Percentiles rank a stretch among this genome's conserved stretches.
These are phyloP conservation scores for Microdon myrmicae DNA, from an alignment of 2,888 invertebrate genomes.

Conservation along the genomic window DNA sequence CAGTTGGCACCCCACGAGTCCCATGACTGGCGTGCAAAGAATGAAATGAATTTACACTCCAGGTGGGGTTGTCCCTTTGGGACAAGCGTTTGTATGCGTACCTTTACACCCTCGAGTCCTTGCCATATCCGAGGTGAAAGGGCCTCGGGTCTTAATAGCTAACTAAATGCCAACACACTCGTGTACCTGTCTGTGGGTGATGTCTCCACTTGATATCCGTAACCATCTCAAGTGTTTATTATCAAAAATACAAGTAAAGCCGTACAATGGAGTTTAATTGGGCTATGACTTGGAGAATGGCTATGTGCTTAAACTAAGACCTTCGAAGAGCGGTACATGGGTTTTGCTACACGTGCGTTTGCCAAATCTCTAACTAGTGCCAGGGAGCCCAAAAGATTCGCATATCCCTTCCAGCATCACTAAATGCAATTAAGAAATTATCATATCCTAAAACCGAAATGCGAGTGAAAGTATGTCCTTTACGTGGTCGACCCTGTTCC, in stretches of 20 bases:
- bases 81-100: too few species aligned
- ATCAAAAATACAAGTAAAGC: slow-evolving; percentile 40
- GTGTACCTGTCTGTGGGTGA: neutral
- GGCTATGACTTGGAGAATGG: too few species aligned
- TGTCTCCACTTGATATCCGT: slow-evolving; percentile 19
- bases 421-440: slow-evolving; percentile 49
- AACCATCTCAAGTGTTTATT: slow-evolving; percentile 50
- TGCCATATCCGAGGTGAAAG: slow-evolving; percentile 11
- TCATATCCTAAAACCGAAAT: slow-evolving; percentile 42
- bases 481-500: too few species aligned
- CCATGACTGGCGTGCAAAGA: too few species aligned
- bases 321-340: neutral
- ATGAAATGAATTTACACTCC: too few species aligned
- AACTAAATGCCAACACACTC: slow-evolving; percentile 26
- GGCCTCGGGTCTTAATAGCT: slow-evolving; percentile 33
- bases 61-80: too few species aligned
- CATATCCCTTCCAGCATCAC: slow-evolving; percentile 22
- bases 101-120: slow-evolving; percentile 1
- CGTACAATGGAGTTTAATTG: too few species aligned
- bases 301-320: slow-evolving; percentile 4
- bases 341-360: slow-evolving; percentile 22
- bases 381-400: too few species aligned
- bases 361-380: too few species aligned
- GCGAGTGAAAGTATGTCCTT: slow-evolving; percentile 11
- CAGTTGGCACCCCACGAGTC: too few species aligned